phyloP scores from a whole-genome alignment of 1,140 invertebrate species.

The Drosophila nikananu region DNA sequence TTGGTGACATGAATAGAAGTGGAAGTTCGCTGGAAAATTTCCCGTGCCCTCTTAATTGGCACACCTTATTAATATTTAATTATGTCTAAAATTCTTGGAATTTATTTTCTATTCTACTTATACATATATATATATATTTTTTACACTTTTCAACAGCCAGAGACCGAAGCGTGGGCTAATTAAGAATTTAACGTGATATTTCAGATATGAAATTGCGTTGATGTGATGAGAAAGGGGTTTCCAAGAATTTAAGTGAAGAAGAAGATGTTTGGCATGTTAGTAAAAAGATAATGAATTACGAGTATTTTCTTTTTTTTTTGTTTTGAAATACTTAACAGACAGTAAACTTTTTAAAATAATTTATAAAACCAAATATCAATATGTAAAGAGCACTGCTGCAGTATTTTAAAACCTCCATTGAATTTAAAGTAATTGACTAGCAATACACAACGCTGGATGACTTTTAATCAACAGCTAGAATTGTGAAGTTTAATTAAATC shows the following conservation, averaged over 20 bases:
- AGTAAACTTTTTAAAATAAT: not conserved
- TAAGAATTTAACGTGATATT: conserved; percentile 18
- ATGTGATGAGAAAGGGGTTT: not conserved
- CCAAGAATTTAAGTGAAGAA: not conserved
- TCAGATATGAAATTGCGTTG: not conserved
- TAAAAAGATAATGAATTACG: not conserved
- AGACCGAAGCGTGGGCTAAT: conserved; percentile 20
- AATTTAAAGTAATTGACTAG: not conserved
- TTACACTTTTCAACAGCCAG: conserved; percentile 10
- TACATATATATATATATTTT: not conserved
- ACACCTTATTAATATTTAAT: conserved; percentile 80
- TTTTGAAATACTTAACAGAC: too few species aligned
- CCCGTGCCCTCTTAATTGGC: conserved; percentile 61
- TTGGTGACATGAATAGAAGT: conserved; percentile 70
- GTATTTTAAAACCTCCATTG: not conserved
- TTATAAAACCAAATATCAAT: not conserved
- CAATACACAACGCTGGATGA: not conserved
- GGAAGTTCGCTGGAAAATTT: conserved; percentile 42
- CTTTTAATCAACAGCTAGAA: conserved; percentile 46
- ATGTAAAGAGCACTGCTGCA: not conserved
- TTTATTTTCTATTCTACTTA: not conserved
- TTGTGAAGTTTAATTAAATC: conserved; percentile 71
- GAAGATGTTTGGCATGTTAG: not conserved
- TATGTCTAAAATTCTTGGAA: conserved; percentile 52
- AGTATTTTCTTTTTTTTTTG: too few species aligned